Conservation (phyloP, 2,888 invertebrate species). For the Leucophenga montana region DNA sequence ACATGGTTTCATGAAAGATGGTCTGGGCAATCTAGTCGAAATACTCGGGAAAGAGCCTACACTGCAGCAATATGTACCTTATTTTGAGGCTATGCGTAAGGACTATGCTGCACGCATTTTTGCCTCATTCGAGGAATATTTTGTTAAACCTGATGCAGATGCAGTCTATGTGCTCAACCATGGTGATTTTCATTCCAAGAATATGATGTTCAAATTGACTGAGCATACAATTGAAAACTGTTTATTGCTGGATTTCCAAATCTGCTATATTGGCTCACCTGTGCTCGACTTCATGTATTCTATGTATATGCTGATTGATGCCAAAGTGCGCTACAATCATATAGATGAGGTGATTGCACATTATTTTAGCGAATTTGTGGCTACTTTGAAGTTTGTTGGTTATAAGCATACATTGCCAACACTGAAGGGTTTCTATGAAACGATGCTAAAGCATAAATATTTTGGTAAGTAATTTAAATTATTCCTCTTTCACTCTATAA, state of each 20-base stretch:
- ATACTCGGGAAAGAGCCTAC: slow-evolving; percentile 29
- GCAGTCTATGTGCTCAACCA: slow-evolving; percentile 55
- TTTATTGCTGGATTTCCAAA: slow-evolving; percentile 59
- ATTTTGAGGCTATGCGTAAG: slow-evolving; percentile 36
- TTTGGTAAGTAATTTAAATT: slow-evolving; percentile 44
- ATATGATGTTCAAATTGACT: slow-evolving; percentile 54
- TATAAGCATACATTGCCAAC: slow-evolving; percentile 51
- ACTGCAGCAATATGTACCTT: slow-evolving; percentile 37
- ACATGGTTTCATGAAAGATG: slow-evolving; percentile 29
- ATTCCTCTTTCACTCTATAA: no score
- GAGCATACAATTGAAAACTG: slow-evolving; percentile 43
- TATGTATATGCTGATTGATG: slow-evolving; percentile 50
- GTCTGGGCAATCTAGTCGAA: slow-evolving; percentile 34
- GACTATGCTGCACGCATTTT: background rate
- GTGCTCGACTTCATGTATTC: slow-evolving; percentile 53
- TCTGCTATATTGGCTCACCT: slow-evolving; percentile 51
- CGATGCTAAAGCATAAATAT: slow-evolving; percentile 44
- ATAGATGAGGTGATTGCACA: slow-evolving; percentile 50
- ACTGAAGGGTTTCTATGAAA: slow-evolving; percentile 42
- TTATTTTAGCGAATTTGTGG: slow-evolving; percentile 52
- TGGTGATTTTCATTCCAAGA: slow-evolving; percentile 58
- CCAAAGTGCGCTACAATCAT: slow-evolving; percentile 42
- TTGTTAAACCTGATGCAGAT: slow-evolving; percentile 37
- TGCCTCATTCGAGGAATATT: slow-evolving; percentile 36
- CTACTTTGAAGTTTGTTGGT: slow-evolving; percentile 47